These are phyloP conservation scores for Callimorpha dominula DNA, from an alignment of 2,888 invertebrate species.

Conservation along the genomic window DNA sequence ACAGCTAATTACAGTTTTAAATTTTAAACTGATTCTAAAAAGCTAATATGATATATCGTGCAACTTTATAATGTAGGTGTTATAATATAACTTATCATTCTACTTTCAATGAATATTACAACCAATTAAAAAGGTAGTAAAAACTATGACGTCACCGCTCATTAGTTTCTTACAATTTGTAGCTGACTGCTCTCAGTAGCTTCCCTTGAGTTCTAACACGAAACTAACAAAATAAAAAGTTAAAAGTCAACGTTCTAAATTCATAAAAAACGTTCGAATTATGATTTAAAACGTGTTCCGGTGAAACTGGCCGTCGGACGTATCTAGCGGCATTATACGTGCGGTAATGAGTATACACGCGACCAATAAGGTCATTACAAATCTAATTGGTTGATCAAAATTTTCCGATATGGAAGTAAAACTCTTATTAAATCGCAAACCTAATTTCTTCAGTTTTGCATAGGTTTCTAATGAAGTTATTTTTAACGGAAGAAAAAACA, in stretches of 20 bases:
- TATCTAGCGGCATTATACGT: conserved; percentile 84
- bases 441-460: not conserved
- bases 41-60: conserved; percentile 13
- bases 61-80: conserved; percentile 7
- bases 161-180: conserved; percentile 29
- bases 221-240: conserved; percentile 59
- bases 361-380: conserved; percentile 67
- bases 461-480: not conserved
- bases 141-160: conserved; percentile 30
- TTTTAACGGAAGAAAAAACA: not conserved
- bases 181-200: conserved; percentile 29
- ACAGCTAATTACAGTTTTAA: conserved; percentile 1
- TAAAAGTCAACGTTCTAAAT: conserved; percentile 83
- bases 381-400: not conserved
- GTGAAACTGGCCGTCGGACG: conserved; percentile 85
- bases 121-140: conserved; percentile 19
- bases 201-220: conserved; percentile 34
- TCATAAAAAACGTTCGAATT: conserved; percentile 82
- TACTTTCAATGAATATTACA: conserved; percentile 7
- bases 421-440: not conserved
- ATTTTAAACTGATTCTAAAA: conserved; percentile 9
- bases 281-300: conserved; percentile 87
- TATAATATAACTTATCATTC: conserved; percentile 9
- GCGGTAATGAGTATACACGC: conserved; percentile 79
- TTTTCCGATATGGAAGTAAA: not conserved